A percentile compares a stretch with the other conserved stretches of the same genome.
Conservation (phyloP, 2,888 invertebrate species). For the Chrysolina haemoptera region DNA sequence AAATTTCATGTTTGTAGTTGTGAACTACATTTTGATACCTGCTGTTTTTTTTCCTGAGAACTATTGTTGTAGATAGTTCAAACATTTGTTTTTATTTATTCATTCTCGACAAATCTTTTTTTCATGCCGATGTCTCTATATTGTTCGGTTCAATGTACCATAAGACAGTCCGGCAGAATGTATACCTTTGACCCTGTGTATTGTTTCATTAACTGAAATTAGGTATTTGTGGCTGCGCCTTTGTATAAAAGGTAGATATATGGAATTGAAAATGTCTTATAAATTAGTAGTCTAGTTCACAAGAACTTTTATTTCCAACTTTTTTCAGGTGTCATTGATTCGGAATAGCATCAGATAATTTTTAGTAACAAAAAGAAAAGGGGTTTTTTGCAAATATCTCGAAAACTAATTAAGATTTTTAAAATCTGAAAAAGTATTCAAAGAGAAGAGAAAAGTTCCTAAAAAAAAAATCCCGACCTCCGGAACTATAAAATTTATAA, state of each 20-base stretch:
- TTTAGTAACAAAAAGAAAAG: no score
- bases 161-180: slow-evolving; percentile 26
- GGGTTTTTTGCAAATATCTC: no score
- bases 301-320: no score
- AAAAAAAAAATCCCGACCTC: no score
- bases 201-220: neutral
- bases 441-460: no score
- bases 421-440: no score
- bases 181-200: slow-evolving; percentile 19
- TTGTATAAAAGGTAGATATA: neutral
- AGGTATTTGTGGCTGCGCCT: neutral
- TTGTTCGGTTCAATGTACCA: slow-evolving; percentile 22
- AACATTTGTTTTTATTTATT: slow-evolving; percentile 52
- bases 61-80: slow-evolving; percentile 65
- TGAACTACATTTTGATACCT: slow-evolving; percentile 42
- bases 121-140: slow-evolving; percentile 54
- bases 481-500: no score
- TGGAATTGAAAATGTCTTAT: neutral
- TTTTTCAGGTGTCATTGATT: no score
- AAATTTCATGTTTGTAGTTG: slow-evolving; percentile 42
- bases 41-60: slow-evolving; percentile 43
- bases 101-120: slow-evolving; percentile 51
- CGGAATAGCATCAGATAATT: no score
- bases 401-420: no score
- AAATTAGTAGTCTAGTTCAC: no score